phyloP scores from a whole-genome alignment of 2,113 vertebrate genomes.

The Apodemus sylvaticus region DNA sequence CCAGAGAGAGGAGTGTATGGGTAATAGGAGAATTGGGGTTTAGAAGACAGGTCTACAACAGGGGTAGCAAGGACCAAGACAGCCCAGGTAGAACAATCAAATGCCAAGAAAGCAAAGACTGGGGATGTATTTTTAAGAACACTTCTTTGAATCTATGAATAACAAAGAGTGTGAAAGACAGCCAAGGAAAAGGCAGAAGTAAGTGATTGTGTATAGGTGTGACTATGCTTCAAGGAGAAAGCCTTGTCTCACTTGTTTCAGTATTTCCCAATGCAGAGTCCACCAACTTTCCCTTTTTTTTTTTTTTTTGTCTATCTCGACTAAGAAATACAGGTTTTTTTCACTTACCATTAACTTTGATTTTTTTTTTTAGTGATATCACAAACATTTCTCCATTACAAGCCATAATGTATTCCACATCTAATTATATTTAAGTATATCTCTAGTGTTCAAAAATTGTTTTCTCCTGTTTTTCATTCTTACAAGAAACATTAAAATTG shows the following conservation, averaged over 20 bases:
- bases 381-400: neutral
- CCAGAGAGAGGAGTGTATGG: neutral
- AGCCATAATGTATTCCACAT: neutral
- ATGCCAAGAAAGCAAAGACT: neutral
- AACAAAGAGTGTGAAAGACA: neutral
- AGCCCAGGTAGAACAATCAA: neutral
- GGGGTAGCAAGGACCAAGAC: neutral
- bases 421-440: neutral
- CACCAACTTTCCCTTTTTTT: no score
- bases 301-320: neutral
- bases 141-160: neutral
- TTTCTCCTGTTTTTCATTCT: neutral
- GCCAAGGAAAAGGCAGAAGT: neutral
- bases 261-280: neutral
- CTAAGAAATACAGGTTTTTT: neutral
- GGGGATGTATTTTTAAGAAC: neutral
- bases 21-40: neutral
- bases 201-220: neutral
- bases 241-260: neutral
- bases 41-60: neutral
- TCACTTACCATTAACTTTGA: neutral
- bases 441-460: neutral
- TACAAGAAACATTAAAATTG: conserved; percentile 10
- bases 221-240: neutral
- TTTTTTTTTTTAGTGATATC: neutral